These are phyloP conservation scores for Prietella phreatophila DNA, from an alignment of 2,113 vertebrate species.

Conservation along the genomic window DNA sequence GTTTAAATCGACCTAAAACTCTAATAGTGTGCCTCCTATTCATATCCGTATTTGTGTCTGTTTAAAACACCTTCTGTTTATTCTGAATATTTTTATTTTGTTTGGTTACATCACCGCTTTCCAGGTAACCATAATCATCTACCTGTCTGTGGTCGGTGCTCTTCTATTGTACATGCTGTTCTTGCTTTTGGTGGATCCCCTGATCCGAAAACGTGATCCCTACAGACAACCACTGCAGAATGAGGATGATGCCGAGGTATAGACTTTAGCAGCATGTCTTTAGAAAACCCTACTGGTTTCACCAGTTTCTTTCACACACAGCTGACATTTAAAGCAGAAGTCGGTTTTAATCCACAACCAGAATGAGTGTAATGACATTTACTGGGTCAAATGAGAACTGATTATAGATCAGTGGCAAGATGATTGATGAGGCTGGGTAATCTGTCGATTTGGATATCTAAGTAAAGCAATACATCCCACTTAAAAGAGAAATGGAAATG, in stretches of 20 bases:
- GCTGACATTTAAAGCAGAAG: not conserved
- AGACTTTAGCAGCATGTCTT: not conserved
- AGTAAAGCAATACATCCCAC: not conserved
- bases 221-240: conserved; percentile 88
- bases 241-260: conserved; percentile 88
- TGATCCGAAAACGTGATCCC: conserved; percentile 87
- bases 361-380: not conserved
- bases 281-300: not conserved
- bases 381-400: not conserved
- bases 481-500: not conserved
- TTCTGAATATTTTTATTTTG: not conserved
- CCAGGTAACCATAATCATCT: conserved; percentile 91
- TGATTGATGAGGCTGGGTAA: not conserved
- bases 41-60: not conserved
- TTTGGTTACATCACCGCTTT: not conserved
- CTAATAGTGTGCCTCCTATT: not conserved
- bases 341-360: not conserved
- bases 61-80: not conserved
- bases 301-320: not conserved
- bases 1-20: not conserved
- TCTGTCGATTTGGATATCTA: no score
- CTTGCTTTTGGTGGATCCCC: conserved; percentile 90
- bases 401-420: not conserved
- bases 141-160: conserved; percentile 88
- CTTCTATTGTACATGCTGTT: conserved; percentile 95